Conservation (phyloP, 2,888 invertebrate genomes). For the Coremacera marginata region DNA sequence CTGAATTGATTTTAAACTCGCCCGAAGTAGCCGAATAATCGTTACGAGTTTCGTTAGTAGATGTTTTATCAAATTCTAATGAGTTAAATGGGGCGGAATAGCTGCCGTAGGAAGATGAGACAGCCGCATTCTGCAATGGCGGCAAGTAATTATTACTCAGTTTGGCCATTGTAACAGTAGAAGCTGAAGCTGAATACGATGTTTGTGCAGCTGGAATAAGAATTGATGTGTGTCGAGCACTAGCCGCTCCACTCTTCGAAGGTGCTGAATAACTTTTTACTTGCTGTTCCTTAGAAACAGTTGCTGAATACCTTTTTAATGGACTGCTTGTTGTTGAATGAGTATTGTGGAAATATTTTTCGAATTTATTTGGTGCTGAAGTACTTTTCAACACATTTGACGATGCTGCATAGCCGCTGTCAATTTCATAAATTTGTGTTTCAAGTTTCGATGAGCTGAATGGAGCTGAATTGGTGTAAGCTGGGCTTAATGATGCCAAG, state of each 20-base stretch:
- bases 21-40: constrained; percentile 4
- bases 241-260: not conserved
- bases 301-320: no score
- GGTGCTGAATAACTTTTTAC: constrained; percentile 43
- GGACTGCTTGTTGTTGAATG: not conserved
- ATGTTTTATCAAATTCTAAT: not conserved
- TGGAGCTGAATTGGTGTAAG: not conserved
- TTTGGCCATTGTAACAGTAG: not conserved
- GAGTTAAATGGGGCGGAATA: no score
- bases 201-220: constrained; percentile 22
- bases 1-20: constrained; percentile 27
- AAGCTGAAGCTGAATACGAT: not conserved
- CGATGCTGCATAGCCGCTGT: constrained; percentile 12
- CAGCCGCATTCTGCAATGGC: no score
- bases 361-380: no score
- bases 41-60: not conserved
- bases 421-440: not conserved
- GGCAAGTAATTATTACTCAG: no score
- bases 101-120: no score
- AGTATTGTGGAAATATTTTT: no score
- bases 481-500: not conserved
- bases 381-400: not conserved
- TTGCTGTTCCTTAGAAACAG: no score
- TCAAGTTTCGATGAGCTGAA: not conserved
- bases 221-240: constrained; percentile 28